Evolutionary conservation across 2,888 invertebrate genomes (phyloP).

Genomic region (Limnephilus auricula): DNA sequence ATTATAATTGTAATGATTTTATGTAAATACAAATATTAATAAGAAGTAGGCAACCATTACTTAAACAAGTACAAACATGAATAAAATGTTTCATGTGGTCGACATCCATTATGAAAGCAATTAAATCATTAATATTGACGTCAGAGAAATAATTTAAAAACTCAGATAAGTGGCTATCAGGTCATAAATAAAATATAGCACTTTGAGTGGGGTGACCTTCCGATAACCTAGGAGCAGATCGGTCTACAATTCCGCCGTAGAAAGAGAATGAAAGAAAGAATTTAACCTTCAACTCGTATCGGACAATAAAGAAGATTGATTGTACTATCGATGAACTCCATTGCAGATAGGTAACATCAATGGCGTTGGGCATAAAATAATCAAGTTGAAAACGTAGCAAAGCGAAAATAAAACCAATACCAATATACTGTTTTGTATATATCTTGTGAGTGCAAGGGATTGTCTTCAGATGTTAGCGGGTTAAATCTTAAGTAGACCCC

Average conservation of each 20-base stretch:
- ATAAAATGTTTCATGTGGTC: conserved; percentile 22
- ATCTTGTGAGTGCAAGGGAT: too few species aligned
- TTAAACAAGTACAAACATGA: background rate
- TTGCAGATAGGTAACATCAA: background rate
- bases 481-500: too few species aligned
- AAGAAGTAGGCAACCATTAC: background rate
- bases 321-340: background rate
- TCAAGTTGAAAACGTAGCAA: background rate
- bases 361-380: background rate
- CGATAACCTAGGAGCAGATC: conserved; percentile 18
- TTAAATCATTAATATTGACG: conserved; percentile 48
- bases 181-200: conserved; percentile 20
- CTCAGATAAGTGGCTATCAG: conserved; percentile 22
- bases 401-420: background rate
- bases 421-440: background rate
- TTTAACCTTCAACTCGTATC: conserved; percentile 36
- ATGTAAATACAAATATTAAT: background rate
- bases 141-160: conserved; percentile 4
- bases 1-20: background rate
- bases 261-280: conserved; percentile 15
- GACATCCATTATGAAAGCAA: conserved; percentile 25
- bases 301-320: background rate
- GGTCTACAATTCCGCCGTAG: conserved; percentile 25
- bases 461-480: too few species aligned
- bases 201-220: conserved; percentile 16